Percentiles rank a stretch among this genome's conserved stretches.
These are phyloP conservation scores for Brachionus angularis DNA, from an alignment of 1,140 invertebrate genomes.

Conservation along the genomic window DNA sequence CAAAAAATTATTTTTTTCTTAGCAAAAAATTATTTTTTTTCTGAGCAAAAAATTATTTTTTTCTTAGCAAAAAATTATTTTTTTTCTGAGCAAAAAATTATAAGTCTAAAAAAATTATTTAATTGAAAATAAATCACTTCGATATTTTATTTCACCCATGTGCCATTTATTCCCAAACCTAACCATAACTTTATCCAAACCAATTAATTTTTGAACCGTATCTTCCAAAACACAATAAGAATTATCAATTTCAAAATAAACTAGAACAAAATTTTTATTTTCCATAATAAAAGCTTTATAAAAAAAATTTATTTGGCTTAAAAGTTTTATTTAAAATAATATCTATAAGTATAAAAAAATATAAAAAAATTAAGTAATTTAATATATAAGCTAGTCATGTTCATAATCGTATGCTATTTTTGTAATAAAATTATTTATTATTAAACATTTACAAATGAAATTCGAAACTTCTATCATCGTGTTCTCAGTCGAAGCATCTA, in stretches of 20 bases:
- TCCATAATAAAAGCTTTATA: background rate
- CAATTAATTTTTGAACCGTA: too few species aligned
- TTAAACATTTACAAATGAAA: background rate
- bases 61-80: too few species aligned
- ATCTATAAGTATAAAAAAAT: too few species aligned
- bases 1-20: too few species aligned
- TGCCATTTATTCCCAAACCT: background rate
- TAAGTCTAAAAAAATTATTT: too few species aligned
- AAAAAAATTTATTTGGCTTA: constrained; percentile 17
- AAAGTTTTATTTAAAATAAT: too few species aligned
- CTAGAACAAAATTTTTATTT: background rate
- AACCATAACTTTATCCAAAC: too few species aligned
- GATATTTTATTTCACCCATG: background rate
- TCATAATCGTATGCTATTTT: constrained; percentile 1
- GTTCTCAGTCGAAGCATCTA: background rate
- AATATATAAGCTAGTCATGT: background rate
- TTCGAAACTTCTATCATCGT: background rate
- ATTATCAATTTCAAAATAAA: background rate
- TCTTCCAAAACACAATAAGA: background rate
- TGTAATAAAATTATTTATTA: constrained; percentile 2
- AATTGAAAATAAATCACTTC: background rate
- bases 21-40: too few species aligned
- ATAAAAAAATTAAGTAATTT: background rate
- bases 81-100: too few species aligned
- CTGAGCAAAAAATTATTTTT: too few species aligned